phyloP scores from a whole-genome alignment of 2,888 invertebrate genomes.

The Apamea anceps region DNA sequence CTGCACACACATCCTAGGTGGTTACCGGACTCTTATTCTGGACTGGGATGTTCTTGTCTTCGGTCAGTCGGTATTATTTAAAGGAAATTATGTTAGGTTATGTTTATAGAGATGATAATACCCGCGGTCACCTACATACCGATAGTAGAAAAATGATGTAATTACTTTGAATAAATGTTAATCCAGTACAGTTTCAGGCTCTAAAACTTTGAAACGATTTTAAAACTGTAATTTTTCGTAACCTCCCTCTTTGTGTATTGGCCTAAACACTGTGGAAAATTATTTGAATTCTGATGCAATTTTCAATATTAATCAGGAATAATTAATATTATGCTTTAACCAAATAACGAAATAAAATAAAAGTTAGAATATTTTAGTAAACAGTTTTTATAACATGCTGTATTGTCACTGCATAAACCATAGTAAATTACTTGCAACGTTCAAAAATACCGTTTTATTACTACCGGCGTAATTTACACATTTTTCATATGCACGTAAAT shows the following conservation, averaged over 20 bases:
- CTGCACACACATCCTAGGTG: background rate
- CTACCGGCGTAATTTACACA: background rate
- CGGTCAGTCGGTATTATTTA: background rate
- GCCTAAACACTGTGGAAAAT: background rate
- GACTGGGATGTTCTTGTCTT: background rate
- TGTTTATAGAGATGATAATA: conserved; percentile 5
- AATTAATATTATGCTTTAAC: background rate
- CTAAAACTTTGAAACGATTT: conserved; percentile 7
- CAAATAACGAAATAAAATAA: background rate
- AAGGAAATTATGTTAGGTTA: background rate
- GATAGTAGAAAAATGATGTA: background rate
- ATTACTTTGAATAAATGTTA: background rate
- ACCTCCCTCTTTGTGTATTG: background rate
- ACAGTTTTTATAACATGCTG: background rate
- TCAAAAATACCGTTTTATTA: background rate
- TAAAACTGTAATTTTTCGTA: background rate
- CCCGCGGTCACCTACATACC: background rate
- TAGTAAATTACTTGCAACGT: background rate
- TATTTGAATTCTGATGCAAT: background rate
- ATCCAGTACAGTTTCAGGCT: background rate
- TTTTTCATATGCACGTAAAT: background rate
- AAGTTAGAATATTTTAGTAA: background rate
- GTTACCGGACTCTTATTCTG: background rate
- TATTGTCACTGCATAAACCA: background rate
- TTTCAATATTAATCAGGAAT: background rate